Conservation (phyloP, 2,888 invertebrate species). For the Magallana nippona region DNA sequence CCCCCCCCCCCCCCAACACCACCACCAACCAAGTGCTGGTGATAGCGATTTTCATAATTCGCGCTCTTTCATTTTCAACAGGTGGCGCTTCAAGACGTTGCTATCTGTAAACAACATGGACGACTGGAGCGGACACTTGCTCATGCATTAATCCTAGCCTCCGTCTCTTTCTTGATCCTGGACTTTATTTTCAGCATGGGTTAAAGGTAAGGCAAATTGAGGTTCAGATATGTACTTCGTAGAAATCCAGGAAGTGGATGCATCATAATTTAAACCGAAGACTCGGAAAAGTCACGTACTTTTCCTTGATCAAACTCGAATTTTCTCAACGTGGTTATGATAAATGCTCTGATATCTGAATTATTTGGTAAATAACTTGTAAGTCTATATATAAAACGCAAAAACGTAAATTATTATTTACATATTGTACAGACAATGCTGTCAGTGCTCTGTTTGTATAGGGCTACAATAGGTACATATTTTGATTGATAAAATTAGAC, state of each 20-base stretch:
- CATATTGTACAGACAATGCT: too few relatives aligned
- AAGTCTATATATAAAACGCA: too few relatives aligned
- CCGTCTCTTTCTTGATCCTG: neutral
- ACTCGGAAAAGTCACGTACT: neutral
- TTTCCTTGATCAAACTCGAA: neutral
- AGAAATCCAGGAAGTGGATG: neutral
- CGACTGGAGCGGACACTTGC: conserved; percentile 49
- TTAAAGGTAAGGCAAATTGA: neutral
- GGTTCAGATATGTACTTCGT: neutral
- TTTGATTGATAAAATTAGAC: too few relatives aligned
- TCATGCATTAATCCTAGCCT: neutral
- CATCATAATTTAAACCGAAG: too few relatives aligned
- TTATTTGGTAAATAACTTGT: neutral
- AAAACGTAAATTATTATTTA: too few relatives aligned
- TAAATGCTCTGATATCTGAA: neutral
- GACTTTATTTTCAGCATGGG: neutral
- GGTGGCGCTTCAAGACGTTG: conserved; percentile 50
- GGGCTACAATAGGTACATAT: too few relatives aligned
- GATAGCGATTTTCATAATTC: neutral
- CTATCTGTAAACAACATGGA: conserved; percentile 66
- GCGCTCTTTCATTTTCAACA: neutral
- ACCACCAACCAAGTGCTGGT: neutral
- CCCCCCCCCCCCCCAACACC: neutral
- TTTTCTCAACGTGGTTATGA: neutral
- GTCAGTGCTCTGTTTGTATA: too few relatives aligned